These are phyloP conservation scores for Abrostola tripartita DNA, from an alignment of 2,888 invertebrate species.

Conservation along the genomic window DNA sequence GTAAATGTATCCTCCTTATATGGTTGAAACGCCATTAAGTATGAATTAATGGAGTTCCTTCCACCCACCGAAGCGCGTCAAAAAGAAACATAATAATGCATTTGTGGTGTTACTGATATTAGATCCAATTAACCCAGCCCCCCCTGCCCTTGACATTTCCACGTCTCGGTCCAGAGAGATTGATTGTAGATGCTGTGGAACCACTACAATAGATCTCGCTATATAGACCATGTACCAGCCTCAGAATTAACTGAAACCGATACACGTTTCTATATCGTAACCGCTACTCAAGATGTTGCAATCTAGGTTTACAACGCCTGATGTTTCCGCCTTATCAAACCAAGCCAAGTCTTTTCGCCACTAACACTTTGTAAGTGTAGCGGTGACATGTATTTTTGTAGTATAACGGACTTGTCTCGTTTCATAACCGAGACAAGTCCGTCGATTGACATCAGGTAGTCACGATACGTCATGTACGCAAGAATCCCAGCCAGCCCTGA, in stretches of 20 bases:
- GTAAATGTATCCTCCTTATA: constrained; percentile 1
- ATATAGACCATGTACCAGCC: too few relatives aligned
- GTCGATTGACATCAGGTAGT: not conserved
- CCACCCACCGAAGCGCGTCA: not conserved
- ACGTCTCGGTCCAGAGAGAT: too few relatives aligned
- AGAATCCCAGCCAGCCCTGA: too few relatives aligned
- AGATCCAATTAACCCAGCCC: not conserved
- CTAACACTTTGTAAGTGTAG: not conserved
- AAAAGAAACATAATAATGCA: not conserved
- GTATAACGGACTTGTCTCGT: not conserved
- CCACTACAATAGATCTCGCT: not conserved
- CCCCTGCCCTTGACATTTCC: too few relatives aligned
- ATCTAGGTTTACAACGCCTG: too few relatives aligned
- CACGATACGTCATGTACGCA: too few relatives aligned
- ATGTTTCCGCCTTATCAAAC: not conserved
- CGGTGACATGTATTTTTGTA: not conserved
- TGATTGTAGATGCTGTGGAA: too few relatives aligned
- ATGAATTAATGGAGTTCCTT: not conserved
- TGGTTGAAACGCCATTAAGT: not conserved
- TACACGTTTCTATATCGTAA: too few relatives aligned
- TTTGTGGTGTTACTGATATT: not conserved
- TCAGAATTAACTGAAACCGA: too few relatives aligned
- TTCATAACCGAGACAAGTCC: not conserved
- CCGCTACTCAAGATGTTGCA: too few relatives aligned
- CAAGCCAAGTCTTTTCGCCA: not conserved